phyloP scores from a whole-genome alignment of 2,888 invertebrate species.

The Leptogaster cylindrica region DNA sequence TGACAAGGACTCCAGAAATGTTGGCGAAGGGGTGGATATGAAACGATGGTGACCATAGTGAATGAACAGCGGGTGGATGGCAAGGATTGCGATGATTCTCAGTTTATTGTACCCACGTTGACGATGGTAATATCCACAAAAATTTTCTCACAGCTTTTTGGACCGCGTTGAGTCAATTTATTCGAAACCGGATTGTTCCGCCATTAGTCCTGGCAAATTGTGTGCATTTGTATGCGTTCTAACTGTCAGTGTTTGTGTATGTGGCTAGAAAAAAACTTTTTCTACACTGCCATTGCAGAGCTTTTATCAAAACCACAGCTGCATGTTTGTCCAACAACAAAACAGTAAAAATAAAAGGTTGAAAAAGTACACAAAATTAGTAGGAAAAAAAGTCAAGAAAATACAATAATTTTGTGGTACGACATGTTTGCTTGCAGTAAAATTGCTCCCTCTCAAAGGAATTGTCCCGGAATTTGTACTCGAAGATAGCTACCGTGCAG shows the following conservation, averaged over 20 bases:
- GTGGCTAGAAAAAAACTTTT: too few relatives aligned
- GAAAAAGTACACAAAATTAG: conserved; percentile 31
- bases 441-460: conserved; percentile 21
- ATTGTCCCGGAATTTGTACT: too few relatives aligned
- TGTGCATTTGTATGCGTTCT: too few relatives aligned
- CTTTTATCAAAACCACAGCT: too few relatives aligned
- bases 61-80: conserved; percentile 13
- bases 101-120: conserved; percentile 33
- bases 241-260: too few relatives aligned
- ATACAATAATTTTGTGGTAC: conserved; percentile 30
- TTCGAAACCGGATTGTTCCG: conserved; percentile 20
- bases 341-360: neutral
- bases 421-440: conserved; percentile 26
- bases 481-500: too few relatives aligned
- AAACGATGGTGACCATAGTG: conserved; percentile 23
- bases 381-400: conserved; percentile 33
- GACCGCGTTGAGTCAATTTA: conserved; percentile 19
- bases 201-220: neutral
- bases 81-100: conserved; percentile 7
- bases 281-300: too few relatives aligned
- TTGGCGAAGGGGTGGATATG: too few relatives aligned
- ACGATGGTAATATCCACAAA: conserved; percentile 29
- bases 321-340: too few relatives aligned
- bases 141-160: conserved; percentile 26
- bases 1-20: too few relatives aligned